Evolutionary conservation across 2,113 vertebrate species (phyloP), one percentile per base, ranked within the genome.

Genomic region (Actenoides lindsayi): DNA sequence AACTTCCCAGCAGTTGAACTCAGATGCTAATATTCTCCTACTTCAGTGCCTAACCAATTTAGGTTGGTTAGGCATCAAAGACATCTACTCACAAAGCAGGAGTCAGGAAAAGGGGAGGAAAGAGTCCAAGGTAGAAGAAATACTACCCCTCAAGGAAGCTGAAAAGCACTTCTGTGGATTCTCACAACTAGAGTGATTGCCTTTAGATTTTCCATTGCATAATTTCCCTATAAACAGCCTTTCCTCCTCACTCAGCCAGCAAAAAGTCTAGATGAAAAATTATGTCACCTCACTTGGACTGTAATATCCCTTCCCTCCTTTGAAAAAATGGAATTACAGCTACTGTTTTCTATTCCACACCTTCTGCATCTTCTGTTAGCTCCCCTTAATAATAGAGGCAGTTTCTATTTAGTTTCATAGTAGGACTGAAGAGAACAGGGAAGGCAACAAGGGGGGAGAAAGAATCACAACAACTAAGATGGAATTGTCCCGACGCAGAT

Each of bases 401-500:
- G 30, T 76, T 70, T 64, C 50, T 87, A 44, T 48, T n/a, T 48
- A 48, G 39, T 42, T 64, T 82, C 42, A 37, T 56, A 63, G 48
- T 7, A 76, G 31, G 33, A 51, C 1, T 50, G 23, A 35, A 82
- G 23, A 50, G 14, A 82, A 75, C 8, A 50, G 12, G 11, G 50
- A 71, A 79, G 31, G 37, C 0, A 2, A 81, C 13, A 41, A 27
- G 10, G 9, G 8, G 3, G 13, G 8, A 4, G 6, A 12, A 6
- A 16, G 48, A 64, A 64, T 41, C 37, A 64, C 7, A 63, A 20
- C 12, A 64, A 20, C 12, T 28, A 31, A 70, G 19, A 23, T 64
- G 21, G 30, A 80, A 54, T 41, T 44, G 33, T 63, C 33, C 60
- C 33, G 16, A 39, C 3, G 13, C 33, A 70, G 35, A 70, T 11